A percentile compares a stretch with the other conserved stretches of the same genome.
These are phyloP conservation scores for Papilio demoleus DNA, from an alignment of 2,888 invertebrate genomes.

Conservation along the genomic window DNA sequence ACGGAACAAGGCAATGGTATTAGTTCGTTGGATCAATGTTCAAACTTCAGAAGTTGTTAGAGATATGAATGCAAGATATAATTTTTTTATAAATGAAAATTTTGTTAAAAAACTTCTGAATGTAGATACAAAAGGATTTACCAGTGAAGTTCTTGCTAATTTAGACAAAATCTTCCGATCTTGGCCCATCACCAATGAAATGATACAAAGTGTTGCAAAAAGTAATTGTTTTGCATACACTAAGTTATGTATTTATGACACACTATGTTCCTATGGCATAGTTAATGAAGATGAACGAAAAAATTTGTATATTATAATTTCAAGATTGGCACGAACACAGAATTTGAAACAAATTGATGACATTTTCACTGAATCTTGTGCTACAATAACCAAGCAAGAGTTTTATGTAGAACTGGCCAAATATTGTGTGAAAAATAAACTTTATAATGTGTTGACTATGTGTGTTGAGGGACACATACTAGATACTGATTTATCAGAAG, in stretches of 20 bases:
- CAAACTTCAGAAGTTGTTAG: constrained; percentile 79
- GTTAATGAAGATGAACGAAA: constrained; percentile 84
- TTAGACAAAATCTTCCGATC: constrained; percentile 80
- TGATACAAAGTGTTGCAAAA: constrained; percentile 80
- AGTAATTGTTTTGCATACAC: constrained; percentile 78
- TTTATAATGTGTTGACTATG: constrained; percentile 79
- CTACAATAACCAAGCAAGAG: constrained; percentile 73
- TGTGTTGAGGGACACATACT: constrained; percentile 76
- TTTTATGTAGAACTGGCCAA: constrained; percentile 81
- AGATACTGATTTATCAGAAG: constrained; percentile 68
- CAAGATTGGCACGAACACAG: constrained; percentile 84
- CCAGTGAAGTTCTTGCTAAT: constrained; percentile 66
- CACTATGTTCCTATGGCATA: constrained; percentile 85
- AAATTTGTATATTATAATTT: constrained; percentile 82
- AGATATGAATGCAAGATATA: constrained; percentile 76
- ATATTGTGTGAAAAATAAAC: constrained; percentile 79
- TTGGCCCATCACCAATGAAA: constrained; percentile 82
- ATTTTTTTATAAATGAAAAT: constrained; percentile 74
- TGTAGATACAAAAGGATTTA: constrained; percentile 74
- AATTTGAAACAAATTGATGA: constrained; percentile 80
- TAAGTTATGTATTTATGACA: constrained; percentile 84
- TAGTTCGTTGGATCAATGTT: constrained; percentile 85
- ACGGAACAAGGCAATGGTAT: constrained; percentile 83
- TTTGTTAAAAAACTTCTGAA: constrained; percentile 73
- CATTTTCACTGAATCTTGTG: constrained; percentile 80